A percentile compares a stretch with the other conserved stretches of the same genome.
Evolutionary conservation across 2,797 vertebrate genomes (phyloP).

Genomic region (Sylvilagus floridanus): DNA sequence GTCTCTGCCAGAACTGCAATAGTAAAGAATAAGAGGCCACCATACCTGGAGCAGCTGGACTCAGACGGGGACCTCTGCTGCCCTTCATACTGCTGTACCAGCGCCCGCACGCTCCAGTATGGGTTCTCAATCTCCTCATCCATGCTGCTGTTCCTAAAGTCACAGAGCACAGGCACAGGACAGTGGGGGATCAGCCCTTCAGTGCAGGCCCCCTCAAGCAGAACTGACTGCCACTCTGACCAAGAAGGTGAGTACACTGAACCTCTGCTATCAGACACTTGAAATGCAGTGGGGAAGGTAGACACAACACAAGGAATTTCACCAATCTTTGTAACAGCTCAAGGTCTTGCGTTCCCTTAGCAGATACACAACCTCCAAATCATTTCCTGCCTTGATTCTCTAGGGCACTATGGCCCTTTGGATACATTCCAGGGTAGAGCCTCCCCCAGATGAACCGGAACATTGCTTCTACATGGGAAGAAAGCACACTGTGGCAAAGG

Average conservation of each 20-base stretch:
- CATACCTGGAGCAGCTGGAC: constrained; percentile 89
- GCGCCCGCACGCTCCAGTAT: constrained; percentile 94
- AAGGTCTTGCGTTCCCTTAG: background rate
- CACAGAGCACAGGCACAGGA: background rate
- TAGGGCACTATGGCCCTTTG: background rate
- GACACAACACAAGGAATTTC: background rate
- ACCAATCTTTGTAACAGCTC: background rate
- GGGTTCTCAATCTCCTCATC: constrained; percentile 93
- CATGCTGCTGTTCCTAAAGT: constrained; percentile 88
- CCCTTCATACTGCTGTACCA: constrained; percentile 97
- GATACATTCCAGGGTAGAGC: background rate
- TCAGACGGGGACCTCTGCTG: constrained; percentile 87
- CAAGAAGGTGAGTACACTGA: background rate
- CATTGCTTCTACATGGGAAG: background rate
- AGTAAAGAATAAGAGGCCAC: fast-evolving
- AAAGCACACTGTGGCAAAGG: constrained; percentile 48
- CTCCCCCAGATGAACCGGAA: background rate
- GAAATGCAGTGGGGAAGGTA: background rate
- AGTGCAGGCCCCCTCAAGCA: background rate
- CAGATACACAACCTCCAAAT: background rate
- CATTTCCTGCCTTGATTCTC: background rate
- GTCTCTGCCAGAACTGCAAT: fast-evolving
- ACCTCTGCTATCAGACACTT: background rate
- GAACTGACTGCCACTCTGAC: background rate
- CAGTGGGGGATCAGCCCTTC: constrained; percentile 24